Evolutionary conservation across 2,888 invertebrate species (phyloP), one percentile per base, ranked within the genome.

Genomic region (Platycnemis pennipes): DNA sequence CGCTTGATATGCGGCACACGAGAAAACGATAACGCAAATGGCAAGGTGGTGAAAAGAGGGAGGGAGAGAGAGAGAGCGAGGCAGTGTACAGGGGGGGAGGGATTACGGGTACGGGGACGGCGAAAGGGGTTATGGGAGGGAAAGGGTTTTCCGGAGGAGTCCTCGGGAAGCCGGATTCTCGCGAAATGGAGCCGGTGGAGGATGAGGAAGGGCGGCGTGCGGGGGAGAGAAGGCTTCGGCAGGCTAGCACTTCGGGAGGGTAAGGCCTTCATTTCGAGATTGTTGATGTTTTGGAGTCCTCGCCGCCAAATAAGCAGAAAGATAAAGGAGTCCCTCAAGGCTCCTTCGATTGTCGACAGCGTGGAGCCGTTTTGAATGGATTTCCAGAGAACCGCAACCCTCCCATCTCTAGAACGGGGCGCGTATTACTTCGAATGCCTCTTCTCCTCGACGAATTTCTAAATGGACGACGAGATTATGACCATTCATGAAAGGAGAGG

Each of bases 1-100:
- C 77, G 37, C 77, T 77, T 77, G 77, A 77, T 77, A 77, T 77
- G 77, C 77, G 77, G 77, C 77, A 77, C 77, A 77, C 77, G 31
- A 37, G 77, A 37, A 77, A 77, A 77, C 77, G 77, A 77, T 77
- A 77, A 77, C 77, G 77, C 77, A 37, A 77, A 77, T 77, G 77
- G 77, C 77, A 77, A 77, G 77, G 77, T 77, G 77, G 77, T 77
- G 77, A 77, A 37, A 37, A 37, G 37, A 37, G 0, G 37, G 31
- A 77, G 31, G 16, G 69, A 77, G 31, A 11, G 69, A n/a, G 26
- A 11, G 63, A n/a, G 63, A 26, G 26, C 1, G 22, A 63, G n/a
- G 8, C 26, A 26, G 26, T n/a, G n/a, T 63, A 37, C 2, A 11
- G 77, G 8, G 77, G 3, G 49, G 16, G 13, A 77, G 77, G 16